Evolutionary conservation across 2,113 vertebrate species (phyloP).

Genomic region (Mastomys natalensis): DNA sequence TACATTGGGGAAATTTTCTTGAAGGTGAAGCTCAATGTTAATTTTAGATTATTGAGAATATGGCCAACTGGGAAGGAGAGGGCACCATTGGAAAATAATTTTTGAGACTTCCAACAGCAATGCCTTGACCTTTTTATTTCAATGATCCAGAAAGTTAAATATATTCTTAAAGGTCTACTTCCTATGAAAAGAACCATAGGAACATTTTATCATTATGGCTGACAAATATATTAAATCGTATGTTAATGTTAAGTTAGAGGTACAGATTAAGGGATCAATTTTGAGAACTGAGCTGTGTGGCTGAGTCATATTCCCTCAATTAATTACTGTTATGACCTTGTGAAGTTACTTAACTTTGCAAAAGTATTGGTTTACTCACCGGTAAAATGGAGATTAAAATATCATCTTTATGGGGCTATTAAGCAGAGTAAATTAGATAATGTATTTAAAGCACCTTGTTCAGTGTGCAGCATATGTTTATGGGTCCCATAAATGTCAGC

Average conservation of each 20-base stretch:
- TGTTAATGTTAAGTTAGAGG: not conserved
- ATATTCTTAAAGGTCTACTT: conserved; percentile 48
- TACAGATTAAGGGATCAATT: not conserved
- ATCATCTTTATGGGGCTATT: conserved; percentile 9
- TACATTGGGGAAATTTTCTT: not conserved
- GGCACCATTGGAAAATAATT: not conserved
- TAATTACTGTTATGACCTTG: conserved; percentile 44
- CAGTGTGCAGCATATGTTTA: conserved; percentile 30
- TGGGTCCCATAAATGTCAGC: conserved; percentile 26
- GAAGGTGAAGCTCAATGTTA: conserved; percentile 15
- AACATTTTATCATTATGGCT: conserved; percentile 12
- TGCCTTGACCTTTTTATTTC: conserved; percentile 50
- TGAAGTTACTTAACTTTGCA: conserved; percentile 32
- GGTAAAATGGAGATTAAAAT: conserved; percentile 55
- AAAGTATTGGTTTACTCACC: conserved; percentile 56
- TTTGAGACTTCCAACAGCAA: conserved; percentile 38
- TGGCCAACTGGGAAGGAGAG: not conserved
- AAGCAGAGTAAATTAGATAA: conserved; percentile 53
- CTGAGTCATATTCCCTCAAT: conserved; percentile 25
- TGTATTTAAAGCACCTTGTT: conserved; percentile 29
- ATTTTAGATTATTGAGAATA: not conserved
- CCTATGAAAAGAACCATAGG: conserved; percentile 10
- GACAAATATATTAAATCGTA: conserved; percentile 28
- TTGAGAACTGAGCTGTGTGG: not conserved
- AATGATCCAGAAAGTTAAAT: conserved; percentile 53